phyloP scores from a whole-genome alignment of 2,888 invertebrate genomes.

The Nomada fabriciana region DNA sequence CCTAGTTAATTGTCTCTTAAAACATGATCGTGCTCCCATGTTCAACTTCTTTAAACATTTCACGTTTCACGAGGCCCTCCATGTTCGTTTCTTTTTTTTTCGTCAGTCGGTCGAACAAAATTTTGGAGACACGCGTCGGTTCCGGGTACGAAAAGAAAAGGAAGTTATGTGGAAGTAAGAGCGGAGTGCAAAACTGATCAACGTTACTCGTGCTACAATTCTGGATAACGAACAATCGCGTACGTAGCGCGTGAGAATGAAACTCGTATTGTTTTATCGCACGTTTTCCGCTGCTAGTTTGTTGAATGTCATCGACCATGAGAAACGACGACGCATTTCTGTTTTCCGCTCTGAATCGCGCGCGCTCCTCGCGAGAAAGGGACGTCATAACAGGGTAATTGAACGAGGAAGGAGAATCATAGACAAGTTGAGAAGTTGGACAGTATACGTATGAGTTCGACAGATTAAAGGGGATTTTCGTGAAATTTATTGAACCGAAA shows the following conservation, averaged over 20 bases:
- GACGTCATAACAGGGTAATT: background rate
- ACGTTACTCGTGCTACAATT: slow-evolving; percentile 53
- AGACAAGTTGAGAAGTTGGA: background rate
- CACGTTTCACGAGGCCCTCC: too few species aligned
- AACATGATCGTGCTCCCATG: too few species aligned
- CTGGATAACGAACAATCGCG: slow-evolving; percentile 51
- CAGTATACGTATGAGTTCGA: background rate
- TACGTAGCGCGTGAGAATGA: slow-evolving; percentile 49
- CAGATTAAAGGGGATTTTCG: background rate
- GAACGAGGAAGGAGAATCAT: background rate
- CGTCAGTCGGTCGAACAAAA: background rate
- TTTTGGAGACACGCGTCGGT: background rate
- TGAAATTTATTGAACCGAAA: background rate
- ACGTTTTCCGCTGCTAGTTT: slow-evolving; percentile 38
- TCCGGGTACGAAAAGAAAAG: slow-evolving; percentile 5
- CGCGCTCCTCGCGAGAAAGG: background rate
- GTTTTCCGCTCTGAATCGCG: slow-evolving; percentile 59
- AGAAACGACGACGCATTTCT: slow-evolving; percentile 55
- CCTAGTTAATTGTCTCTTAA: slow-evolving; percentile 54
- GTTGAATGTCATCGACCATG: slow-evolving; percentile 61
- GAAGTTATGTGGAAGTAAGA: background rate
- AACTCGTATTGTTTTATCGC: slow-evolving; percentile 51
- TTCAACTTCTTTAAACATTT: too few species aligned
- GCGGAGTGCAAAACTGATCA: slow-evolving; percentile 25
- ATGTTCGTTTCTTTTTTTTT: background rate